Evolutionary conservation across 2,113 vertebrate species (phyloP), one percentile per base, ranked within the genome.

Genomic region (Prionailurus viverrinus): DNA sequence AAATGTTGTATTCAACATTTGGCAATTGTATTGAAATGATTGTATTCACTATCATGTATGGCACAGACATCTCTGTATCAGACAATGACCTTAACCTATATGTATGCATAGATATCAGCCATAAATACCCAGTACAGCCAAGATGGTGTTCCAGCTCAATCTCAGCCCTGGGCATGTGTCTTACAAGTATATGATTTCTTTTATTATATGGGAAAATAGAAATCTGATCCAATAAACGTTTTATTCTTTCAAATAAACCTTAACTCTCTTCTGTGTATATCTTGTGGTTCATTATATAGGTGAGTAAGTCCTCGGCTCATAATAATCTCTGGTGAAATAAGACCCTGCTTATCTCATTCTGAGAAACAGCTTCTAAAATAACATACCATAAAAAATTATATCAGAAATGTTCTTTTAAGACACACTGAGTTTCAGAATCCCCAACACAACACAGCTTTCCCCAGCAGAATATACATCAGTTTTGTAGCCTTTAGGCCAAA

Each of bases 191-290:
- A 51, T 7, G 12, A 63, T 48, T 41, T 69, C 31, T 81, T 51
- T 51, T 18, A 93, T 15, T 89, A 63, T 29, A 33, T 39, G 12
- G 53, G 10, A 61, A 88, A 36, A 71, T 71, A 88, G 11, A 81
- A 80, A 71, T 81, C 36, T 80, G 12, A 61, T 88, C 15, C 41
- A 88, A 61, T 48, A 69, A 80, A 69, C 11, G 15, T n/a, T 61
- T 79, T 84, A 88, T 88, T 61, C 29, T 89, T 73, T 71, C 36
- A 88, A 69, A 61, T 88, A 80, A 80, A 58, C 76, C 80, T 94
- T 81, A 63, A 58, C 21, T 88, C 14, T 13, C 12, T 81, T 48
- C n/a, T 36, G 9, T 83, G 66, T 39, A 39, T 39, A 79, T 9
- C 4, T 91, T 94, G 15, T 48, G 9, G 13, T 85, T 85, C 66